Percentiles rank a stretch among this genome's conserved stretches.
Evolutionary conservation across 2,113 vertebrate species (phyloP).

Genomic region (Odobenus rosmarus): DNA sequence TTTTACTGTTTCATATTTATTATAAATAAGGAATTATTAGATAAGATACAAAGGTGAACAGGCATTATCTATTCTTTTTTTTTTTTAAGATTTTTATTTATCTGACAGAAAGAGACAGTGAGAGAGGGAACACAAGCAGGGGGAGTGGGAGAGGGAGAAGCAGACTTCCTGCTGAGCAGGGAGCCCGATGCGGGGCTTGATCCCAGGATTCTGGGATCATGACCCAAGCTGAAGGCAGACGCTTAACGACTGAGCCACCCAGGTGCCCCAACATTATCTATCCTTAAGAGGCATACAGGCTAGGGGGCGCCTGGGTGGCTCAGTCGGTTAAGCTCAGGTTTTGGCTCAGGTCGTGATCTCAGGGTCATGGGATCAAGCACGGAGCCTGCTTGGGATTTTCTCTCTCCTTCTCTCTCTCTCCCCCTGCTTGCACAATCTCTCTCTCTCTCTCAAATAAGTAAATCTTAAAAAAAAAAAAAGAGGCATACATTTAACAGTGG

Average conservation of each 20-base stretch:
- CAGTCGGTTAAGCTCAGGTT: neutral
- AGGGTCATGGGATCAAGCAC: neutral
- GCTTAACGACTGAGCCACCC: too few relatives aligned
- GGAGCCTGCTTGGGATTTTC: neutral
- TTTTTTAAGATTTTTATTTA: too few relatives aligned
- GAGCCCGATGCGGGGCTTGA: too few relatives aligned
- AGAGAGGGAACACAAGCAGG: too few relatives aligned
- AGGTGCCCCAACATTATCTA: too few relatives aligned
- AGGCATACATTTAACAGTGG: neutral
- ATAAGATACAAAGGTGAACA: slow-evolving; percentile 33
- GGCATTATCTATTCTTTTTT: neutral
- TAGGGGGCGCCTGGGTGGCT: neutral
- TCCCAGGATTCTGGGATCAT: too few relatives aligned
- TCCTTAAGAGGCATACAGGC: neutral
- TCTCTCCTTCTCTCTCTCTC: neutral
- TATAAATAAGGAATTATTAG: slow-evolving; percentile 32
- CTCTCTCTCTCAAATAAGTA: neutral
- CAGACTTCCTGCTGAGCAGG: too few relatives aligned
- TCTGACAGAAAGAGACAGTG: too few relatives aligned
- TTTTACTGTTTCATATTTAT: neutral
- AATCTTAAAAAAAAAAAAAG: neutral
- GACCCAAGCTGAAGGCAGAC: too few relatives aligned
- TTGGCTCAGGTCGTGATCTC: neutral
- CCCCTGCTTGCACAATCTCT: too few relatives aligned
- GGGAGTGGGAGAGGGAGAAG: too few relatives aligned